These are phyloP conservation scores for Silurus lanzhouensis DNA, from an alignment of 2,797 vertebrate species.

Conservation along the genomic window DNA sequence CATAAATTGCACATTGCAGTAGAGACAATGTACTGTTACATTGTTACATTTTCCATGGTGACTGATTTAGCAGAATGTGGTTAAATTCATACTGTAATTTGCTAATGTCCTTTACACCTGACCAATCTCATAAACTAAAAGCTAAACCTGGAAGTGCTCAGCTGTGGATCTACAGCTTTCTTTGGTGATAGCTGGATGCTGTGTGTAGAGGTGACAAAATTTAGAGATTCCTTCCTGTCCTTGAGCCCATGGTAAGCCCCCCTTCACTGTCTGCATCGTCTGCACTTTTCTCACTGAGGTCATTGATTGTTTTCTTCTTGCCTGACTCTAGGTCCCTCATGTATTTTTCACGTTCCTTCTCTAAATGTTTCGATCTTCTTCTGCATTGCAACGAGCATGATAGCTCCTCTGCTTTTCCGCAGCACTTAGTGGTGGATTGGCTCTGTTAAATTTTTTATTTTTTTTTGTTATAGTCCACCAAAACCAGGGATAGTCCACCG, in stretches of 20 bases:
- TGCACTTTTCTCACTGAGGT: constrained; percentile 27
- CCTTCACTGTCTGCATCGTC: constrained; percentile 33
- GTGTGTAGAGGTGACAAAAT: constrained; percentile 19
- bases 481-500: no score
- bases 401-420: no score
- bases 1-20: no score
- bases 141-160: constrained; percentile 34
- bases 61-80: not conserved
- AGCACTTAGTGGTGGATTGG: no score
- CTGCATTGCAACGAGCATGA: no score
- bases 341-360: constrained; percentile 25
- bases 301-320: constrained; percentile 12
- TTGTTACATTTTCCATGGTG: no score
- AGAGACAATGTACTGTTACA: no score
- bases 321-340: constrained; percentile 16
- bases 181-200: constrained; percentile 14
- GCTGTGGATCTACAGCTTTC: constrained; percentile 34
- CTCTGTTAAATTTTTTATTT: no score
- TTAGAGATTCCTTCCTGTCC: constrained; percentile 28
- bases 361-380: constrained; percentile 11
- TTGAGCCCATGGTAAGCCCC: constrained; percentile 24
- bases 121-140: constrained; percentile 28
- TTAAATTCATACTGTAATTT: not conserved
- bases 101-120: constrained; percentile 12
- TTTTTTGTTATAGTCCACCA: no score